Base-by-base conservation (phyloP, 1,140 invertebrate species). In the Pseudomyrmex gracilis region DNA sequence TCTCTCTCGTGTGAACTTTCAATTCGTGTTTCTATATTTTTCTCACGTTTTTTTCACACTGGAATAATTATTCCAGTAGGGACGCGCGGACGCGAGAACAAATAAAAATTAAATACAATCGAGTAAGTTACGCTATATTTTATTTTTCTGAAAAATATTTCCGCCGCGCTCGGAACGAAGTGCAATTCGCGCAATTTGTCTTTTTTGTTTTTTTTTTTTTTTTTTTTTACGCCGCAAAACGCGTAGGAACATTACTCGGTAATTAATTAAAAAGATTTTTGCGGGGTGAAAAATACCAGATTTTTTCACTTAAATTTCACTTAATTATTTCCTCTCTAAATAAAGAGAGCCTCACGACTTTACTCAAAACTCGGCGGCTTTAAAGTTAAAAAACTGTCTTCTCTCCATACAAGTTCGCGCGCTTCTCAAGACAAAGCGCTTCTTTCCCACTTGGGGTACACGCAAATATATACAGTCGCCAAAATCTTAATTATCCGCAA, bases 401-500 rank as follows among this genome's bases (percentile, higher is more conserved):
- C 2, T 17, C 8, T 49, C 22, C 2, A 61, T 74, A 34, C 10
- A 74, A 74, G 20, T 61, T 73, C 12, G 24, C 15, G 45, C 22
- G 61, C 22, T 13, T 49, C 58, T 34, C 34, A 17, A 63, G 22
- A 51, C 45, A 63, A 63, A 34, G 22, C 10, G 10, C 17, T 63
- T 63, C 17, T 45, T 22, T 61, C 51, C 51, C 20, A 51, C 10
- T 45, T n/a, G 45, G 47, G 47, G 34, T 74, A 60, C 9, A 43
- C 13, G 70, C 47, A 51, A 68, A 12, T 57, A n/a, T n/a, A n/a
- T n/a, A 12, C 20, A 47, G 8, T 60, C 17, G 17, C 8, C 43
- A 47, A 47, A 57, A 47, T 73, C 43, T 73, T 73, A 73, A 73
- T 24, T 22, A 22, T 17, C 34, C 20, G 8, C 9, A 15, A 73